phyloP scores from a whole-genome alignment of 2,113 vertebrate genomes.

The Xiphophorus couchianus region DNA sequence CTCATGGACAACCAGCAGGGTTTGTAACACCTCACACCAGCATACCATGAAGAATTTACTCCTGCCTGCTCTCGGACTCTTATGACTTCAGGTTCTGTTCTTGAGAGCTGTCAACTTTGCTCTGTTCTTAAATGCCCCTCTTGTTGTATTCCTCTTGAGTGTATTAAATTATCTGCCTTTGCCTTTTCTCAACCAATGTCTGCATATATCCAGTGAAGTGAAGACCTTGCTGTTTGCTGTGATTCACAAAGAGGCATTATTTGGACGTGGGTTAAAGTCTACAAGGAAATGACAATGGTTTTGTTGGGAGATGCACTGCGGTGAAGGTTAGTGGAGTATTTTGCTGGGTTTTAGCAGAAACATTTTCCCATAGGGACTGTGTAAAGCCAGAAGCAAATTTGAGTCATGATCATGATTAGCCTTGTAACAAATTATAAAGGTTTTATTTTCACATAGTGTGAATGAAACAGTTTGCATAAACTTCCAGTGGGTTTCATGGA shows the following conservation, averaged over 20 bases:
- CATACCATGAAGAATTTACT: conserved; percentile 41
- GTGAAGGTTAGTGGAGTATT: conserved; percentile 49
- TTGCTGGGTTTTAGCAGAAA: conserved; percentile 41
- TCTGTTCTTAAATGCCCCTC: conserved; percentile 50
- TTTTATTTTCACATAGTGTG: neutral
- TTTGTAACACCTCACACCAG: conserved; percentile 50
- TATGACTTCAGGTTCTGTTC: conserved; percentile 61
- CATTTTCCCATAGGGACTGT: conserved; percentile 41
- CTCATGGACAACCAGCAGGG: conserved; percentile 63
- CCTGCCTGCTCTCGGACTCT: conserved; percentile 48
- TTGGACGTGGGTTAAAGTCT: conserved; percentile 25
- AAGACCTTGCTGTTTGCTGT: conserved; percentile 59
- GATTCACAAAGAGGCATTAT: conserved; percentile 47
- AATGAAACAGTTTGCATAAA: neutral
- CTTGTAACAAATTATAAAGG: conserved; percentile 3
- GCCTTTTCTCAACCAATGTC: conserved; percentile 40
- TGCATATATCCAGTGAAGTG: conserved; percentile 50
- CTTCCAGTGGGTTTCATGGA: neutral
- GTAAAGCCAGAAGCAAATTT: conserved; percentile 50
- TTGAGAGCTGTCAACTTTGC: conserved; percentile 48
- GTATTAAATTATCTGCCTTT: conserved; percentile 48
- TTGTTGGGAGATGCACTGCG: conserved; percentile 42
- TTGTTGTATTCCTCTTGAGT: conserved; percentile 45
- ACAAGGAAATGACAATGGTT: conserved; percentile 31
- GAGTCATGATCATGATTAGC: conserved; percentile 24